Evolutionary conservation across 2,797 vertebrate genomes (phyloP).

Genomic region (Ambastaia sidthimunki): DNA sequence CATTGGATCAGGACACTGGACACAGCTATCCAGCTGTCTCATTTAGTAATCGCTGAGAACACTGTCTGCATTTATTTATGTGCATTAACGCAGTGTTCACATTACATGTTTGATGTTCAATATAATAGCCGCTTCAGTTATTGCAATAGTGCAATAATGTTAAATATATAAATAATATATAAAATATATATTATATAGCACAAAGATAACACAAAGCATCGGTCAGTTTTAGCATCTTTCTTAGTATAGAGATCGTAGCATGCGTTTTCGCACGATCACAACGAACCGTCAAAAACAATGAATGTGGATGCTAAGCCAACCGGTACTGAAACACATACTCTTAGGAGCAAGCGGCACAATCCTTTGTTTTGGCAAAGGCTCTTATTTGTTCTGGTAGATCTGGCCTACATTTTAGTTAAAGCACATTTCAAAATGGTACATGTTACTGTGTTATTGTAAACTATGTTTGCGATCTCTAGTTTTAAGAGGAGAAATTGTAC

Average conservation of each 20-base stretch:
- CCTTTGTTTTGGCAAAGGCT: constrained; percentile 45
- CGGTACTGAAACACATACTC: background rate
- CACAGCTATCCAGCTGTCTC: constrained; percentile 19
- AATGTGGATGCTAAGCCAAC: constrained; percentile 2
- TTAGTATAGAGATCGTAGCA: background rate
- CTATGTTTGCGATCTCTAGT: background rate
- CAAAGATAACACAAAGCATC: background rate
- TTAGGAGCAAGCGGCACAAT: constrained; percentile 29
- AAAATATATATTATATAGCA: too few species aligned
- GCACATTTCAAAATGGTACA: background rate
- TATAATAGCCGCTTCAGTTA: background rate
- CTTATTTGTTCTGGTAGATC: constrained; percentile 23
- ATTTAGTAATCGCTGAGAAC: background rate
- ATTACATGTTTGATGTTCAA: background rate
- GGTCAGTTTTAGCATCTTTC: background rate
- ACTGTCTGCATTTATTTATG: background rate
- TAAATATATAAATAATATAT: too few species aligned
- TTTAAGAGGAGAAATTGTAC: background rate
- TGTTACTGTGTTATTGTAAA: background rate
- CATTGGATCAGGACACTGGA: constrained; percentile 23
- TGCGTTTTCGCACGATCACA: background rate
- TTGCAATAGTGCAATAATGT: background rate
- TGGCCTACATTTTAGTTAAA: constrained; percentile 28
- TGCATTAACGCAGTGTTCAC: background rate
- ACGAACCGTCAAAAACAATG: background rate